Percentiles rank a stretch among this genome's conserved stretches.
Conservation (phyloP, 2,888 invertebrate genomes). For the Stratiomys singularior region DNA sequence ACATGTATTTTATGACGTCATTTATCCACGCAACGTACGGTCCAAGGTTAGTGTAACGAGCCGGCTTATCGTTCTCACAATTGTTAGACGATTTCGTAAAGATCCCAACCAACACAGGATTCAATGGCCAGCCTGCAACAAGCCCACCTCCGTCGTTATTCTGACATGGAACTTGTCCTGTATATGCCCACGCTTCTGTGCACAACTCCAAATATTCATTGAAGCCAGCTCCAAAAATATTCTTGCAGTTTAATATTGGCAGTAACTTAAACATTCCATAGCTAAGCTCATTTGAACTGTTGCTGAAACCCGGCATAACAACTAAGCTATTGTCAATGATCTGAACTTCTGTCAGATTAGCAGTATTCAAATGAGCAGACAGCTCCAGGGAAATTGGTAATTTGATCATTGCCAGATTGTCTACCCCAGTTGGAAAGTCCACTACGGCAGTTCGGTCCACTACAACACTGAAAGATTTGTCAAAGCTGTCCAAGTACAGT, state of each 20-base stretch:
- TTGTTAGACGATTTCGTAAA: conserved; percentile 47
- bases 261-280: conserved; percentile 53
- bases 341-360: conserved; percentile 8
- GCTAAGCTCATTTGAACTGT: conserved; percentile 46
- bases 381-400: conserved; percentile 50
- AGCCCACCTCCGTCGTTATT: conserved; percentile 53
- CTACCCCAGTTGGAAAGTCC: conserved; percentile 40
- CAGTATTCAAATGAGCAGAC: conserved; percentile 41
- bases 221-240: conserved; percentile 19
- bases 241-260: conserved; percentile 43
- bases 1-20: conserved; percentile 30
- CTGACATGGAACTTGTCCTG: conserved; percentile 50
- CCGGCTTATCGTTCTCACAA: neutral
- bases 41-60: conserved; percentile 3
- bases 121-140: conserved; percentile 52
- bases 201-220: conserved; percentile 50
- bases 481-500: conserved; percentile 39
- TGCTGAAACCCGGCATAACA: conserved; percentile 52
- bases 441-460: conserved; percentile 45
- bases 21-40: conserved; percentile 35
- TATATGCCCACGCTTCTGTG: conserved; percentile 50
- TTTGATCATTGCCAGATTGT: conserved; percentile 51
- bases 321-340: conserved; percentile 45
- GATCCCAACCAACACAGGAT: conserved; percentile 52
- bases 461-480: conserved; percentile 49